A percentile compares a stretch with the other conserved stretches of the same genome.
phyloP scores from a whole-genome alignment of 2,888 invertebrate genomes.

The Encarsia formosa region DNA sequence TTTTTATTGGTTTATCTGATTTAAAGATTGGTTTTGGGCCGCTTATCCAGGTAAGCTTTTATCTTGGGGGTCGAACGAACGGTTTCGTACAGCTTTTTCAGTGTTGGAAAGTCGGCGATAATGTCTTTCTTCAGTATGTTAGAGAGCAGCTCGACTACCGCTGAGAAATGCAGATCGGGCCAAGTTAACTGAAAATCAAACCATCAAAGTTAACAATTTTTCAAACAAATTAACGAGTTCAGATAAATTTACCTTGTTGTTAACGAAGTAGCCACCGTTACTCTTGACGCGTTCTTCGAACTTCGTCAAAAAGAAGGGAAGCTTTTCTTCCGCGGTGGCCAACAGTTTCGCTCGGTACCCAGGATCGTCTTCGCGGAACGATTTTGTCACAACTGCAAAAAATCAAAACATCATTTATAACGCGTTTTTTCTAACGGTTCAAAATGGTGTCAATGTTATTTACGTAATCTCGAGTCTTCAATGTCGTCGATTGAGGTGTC shows the following conservation, averaged over 20 bases:
- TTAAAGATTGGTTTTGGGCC: conserved; percentile 36
- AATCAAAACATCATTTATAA: not conserved
- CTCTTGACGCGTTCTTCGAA: conserved; percentile 41
- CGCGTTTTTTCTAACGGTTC: not conserved
- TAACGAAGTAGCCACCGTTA: conserved; percentile 44
- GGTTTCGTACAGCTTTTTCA: conserved; percentile 49
- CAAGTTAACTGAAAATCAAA: conserved; percentile 49
- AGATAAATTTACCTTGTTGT: conserved; percentile 38
- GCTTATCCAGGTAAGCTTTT: conserved; percentile 49
- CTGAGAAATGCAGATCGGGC: conserved; percentile 51
- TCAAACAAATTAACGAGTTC: not conserved
- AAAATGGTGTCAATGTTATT: conserved; percentile 27
- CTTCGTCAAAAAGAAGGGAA: conserved; percentile 34
- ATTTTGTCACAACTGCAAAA: conserved; percentile 34
- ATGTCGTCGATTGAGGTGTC: conserved; percentile 53
- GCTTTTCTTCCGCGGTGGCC: conserved; percentile 34
- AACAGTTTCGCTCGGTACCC: conserved; percentile 36
- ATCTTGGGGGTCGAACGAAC: conserved; percentile 49
- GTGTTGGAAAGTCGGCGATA: conserved; percentile 48
- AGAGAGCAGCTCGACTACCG: conserved; percentile 45
- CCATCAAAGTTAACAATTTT: not conserved
- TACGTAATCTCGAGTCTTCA: conserved; percentile 55
- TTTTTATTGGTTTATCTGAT: too few species aligned
- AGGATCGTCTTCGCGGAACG: conserved; percentile 39
- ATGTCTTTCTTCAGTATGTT: conserved; percentile 37